Conservation (phyloP, 2,113 vertebrate genomes). For the Nipponia nippon region DNA sequence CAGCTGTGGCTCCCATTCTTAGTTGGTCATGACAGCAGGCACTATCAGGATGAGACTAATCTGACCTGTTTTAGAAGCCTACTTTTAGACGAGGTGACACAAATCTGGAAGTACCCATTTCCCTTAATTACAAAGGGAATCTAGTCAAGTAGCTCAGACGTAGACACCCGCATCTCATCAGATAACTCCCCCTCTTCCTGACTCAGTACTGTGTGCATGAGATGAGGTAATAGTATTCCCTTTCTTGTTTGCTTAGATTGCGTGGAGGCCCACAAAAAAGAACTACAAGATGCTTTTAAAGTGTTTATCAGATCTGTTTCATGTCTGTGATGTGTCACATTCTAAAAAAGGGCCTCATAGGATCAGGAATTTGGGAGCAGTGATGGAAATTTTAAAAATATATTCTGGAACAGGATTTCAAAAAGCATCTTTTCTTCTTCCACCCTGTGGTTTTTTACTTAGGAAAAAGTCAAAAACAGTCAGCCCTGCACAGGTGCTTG, state of each 20-base stretch:
- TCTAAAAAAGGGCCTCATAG: neutral
- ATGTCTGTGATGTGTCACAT: neutral
- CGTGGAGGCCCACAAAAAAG: neutral
- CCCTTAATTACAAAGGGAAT: neutral
- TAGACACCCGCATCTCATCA: neutral
- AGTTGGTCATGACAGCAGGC: neutral
- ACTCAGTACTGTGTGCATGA: neutral
- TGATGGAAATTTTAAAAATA: neutral
- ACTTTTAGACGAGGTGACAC: neutral
- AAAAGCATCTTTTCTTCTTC: neutral
- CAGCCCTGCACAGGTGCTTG: neutral
- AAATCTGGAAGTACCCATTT: constrained; percentile 34
- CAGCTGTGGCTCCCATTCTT: neutral
- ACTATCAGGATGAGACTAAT: neutral
- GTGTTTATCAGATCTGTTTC: neutral
- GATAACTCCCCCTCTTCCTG: constrained; percentile 29
- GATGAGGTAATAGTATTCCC: neutral
- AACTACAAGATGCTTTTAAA: neutral
- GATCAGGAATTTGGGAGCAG: neutral
- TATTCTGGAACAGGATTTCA: neutral
- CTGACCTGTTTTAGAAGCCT: neutral
- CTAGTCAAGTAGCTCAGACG: neutral
- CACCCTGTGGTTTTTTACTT: neutral
- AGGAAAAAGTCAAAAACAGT: neutral
- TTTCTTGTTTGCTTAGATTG: constrained; percentile 17